These are phyloP conservation scores for Hermaeophaga mercurialis DNA, from an alignment of 2,888 invertebrate species.

Conservation along the genomic window DNA sequence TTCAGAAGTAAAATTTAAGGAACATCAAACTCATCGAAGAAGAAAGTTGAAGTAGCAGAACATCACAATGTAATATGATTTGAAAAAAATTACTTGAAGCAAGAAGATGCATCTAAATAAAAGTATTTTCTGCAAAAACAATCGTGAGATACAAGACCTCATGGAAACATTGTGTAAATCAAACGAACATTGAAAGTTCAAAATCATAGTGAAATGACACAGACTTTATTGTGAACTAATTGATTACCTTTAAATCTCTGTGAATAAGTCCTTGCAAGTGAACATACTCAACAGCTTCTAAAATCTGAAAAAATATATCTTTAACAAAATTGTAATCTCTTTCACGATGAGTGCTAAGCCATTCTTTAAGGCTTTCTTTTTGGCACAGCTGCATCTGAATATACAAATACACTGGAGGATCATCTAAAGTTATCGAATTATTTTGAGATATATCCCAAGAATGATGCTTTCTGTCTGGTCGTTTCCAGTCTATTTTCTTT, in stretches of 20 bases:
- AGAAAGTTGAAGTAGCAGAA: no score
- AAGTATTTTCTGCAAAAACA: no score
- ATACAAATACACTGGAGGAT: slow-evolving; percentile 73
- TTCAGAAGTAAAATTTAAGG: no score
- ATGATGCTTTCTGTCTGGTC: slow-evolving; percentile 50
- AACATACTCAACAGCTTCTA: slow-evolving; percentile 94
- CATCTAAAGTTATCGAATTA: slow-evolving; percentile 29
- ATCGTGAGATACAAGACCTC: no score
- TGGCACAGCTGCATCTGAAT: slow-evolving; percentile 98
- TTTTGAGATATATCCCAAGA: slow-evolving; percentile 51
- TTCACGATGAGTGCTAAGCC: slow-evolving; percentile 71
- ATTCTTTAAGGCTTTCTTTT: slow-evolving; percentile 87
- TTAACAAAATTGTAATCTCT: slow-evolving; percentile 63
- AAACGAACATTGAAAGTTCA: no score
- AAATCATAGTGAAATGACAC: no score
- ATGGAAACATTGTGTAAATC: no score
- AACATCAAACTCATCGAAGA: no score
- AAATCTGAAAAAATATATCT: slow-evolving; percentile 85
- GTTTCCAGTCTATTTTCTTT: slow-evolving; percentile 47
- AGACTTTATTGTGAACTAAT: not conserved
- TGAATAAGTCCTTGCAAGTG: slow-evolving; percentile 93
- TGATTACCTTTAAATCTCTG: slow-evolving; percentile 85
- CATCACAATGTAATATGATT: no score
- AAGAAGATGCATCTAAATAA: no score
- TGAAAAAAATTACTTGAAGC: no score